Percentiles rank a stretch among this genome's conserved stretches.
These are phyloP conservation scores for Amblyopsis rosae DNA, from an alignment of 2,113 vertebrate genomes.

Conservation along the genomic window DNA sequence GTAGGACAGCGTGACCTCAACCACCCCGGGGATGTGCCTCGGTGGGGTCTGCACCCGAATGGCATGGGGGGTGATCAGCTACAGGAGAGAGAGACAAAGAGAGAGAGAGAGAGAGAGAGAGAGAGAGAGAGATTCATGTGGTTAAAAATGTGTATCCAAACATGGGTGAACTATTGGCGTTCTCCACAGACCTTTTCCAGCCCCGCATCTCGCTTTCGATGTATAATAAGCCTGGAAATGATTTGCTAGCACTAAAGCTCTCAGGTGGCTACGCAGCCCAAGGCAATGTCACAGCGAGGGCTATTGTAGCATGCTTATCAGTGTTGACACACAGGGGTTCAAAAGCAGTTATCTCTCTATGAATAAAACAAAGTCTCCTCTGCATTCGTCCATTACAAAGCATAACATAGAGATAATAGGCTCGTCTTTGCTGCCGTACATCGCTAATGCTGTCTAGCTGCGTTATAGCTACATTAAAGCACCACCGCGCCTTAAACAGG, in stretches of 20 bases:
- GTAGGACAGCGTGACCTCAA: slow-evolving; percentile 99
- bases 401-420: slow-evolving; percentile 53
- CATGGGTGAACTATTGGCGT: slow-evolving; percentile 26
- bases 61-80: slow-evolving; percentile 98
- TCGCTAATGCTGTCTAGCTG: slow-evolving; percentile 53
- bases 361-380: slow-evolving; percentile 67
- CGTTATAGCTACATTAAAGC: slow-evolving; percentile 69
- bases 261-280: slow-evolving; percentile 60
- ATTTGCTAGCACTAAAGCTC: slow-evolving; percentile 53
- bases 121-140: slow-evolving; percentile 43
- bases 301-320: slow-evolving; percentile 60
- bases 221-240: slow-evolving; percentile 65
- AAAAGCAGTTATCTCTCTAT: slow-evolving; percentile 69
- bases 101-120: slow-evolving; percentile 41
- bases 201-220: slow-evolving; percentile 61
- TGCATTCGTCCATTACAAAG: slow-evolving; percentile 47
- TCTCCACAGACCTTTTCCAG: slow-evolving; percentile 28
- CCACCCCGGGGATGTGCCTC: slow-evolving; percentile 97
- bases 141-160: slow-evolving; percentile 47
- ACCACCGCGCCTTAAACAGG: slow-evolving; percentile 57
- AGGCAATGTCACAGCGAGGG: slow-evolving; percentile 68
- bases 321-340: slow-evolving; percentile 65
- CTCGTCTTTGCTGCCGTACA: slow-evolving; percentile 52
- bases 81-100: slow-evolving; percentile 39
- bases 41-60: slow-evolving; percentile 98